Conservation (phyloP, 2,888 invertebrate species). For the Parelbella ahira region DNA sequence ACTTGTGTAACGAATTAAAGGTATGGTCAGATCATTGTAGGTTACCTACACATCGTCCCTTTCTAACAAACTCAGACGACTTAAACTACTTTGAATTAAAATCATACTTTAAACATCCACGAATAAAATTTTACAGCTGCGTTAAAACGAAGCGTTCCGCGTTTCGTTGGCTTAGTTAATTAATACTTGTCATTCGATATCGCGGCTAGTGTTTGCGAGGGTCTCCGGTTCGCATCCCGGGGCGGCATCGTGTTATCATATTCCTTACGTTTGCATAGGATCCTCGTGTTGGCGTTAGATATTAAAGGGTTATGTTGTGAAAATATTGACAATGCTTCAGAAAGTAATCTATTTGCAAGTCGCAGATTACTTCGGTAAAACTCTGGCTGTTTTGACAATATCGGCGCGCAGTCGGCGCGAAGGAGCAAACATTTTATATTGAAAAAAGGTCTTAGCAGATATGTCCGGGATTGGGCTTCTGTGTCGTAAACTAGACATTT, state of each 20-base stretch:
- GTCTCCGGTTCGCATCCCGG: constrained; percentile 45
- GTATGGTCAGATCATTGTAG: too few relatives aligned
- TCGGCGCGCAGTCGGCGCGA: constrained; percentile 1
- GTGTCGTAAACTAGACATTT: too few relatives aligned
- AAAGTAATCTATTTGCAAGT: constrained; percentile 37
- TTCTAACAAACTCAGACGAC: too few relatives aligned
- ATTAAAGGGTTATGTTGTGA: constrained; percentile 36
- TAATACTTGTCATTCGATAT: constrained; percentile 62
- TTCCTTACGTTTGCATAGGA: constrained; percentile 36
- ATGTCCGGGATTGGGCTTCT: too few relatives aligned
- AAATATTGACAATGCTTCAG: constrained; percentile 33
- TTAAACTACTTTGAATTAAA: too few relatives aligned
- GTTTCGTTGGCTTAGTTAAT: constrained; percentile 42
- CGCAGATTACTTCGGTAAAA: constrained; percentile 31
- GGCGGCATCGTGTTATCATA: constrained; percentile 22
- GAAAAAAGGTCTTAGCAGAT: background rate
- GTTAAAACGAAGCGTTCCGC: constrained; percentile 14
- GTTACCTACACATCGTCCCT: too few relatives aligned
- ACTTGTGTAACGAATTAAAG: too few relatives aligned
- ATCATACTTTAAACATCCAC: too few relatives aligned
- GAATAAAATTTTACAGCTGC: constrained; percentile 14
- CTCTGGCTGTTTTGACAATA: constrained; percentile 17
- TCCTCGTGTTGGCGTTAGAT: constrained; percentile 34
- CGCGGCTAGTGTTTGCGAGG: constrained; percentile 51
- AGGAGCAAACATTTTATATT: constrained; percentile 3